Conservation (phyloP, 2,888 invertebrate genomes). For the Crocallis elinguaria region DNA sequence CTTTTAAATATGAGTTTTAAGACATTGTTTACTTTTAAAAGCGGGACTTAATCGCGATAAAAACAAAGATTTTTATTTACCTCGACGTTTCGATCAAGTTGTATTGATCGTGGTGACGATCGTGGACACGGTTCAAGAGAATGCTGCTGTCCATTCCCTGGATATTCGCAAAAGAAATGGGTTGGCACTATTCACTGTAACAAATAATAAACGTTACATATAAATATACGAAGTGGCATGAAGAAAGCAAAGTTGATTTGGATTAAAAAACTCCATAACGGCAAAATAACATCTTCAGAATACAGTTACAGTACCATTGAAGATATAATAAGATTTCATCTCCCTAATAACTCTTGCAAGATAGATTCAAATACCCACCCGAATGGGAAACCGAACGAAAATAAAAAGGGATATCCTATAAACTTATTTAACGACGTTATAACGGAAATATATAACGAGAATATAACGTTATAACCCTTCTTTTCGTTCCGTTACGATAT, state of each 20-base stretch:
- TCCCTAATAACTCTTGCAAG: conserved; percentile 16
- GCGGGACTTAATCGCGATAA: no score
- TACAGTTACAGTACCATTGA: background rate
- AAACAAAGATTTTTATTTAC: no score
- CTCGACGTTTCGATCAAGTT: no score
- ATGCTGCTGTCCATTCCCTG: no score
- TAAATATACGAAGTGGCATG: background rate
- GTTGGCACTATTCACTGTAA: background rate
- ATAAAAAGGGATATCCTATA: conserved; percentile 33
- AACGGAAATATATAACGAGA: conserved; percentile 34
- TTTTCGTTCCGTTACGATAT: conserved; percentile 26
- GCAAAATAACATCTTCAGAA: background rate
- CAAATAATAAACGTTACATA: background rate
- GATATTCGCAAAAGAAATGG: no score
- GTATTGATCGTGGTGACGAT: no score
- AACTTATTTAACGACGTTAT: conserved; percentile 36
- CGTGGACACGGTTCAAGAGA: no score
- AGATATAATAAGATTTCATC: conserved; percentile 19
- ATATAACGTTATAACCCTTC: conserved; percentile 28
- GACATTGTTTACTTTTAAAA: no score
- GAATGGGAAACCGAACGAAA: conserved; percentile 23
- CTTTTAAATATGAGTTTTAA: no score
- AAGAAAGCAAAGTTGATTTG: background rate
- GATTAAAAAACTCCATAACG: conserved; percentile 7
- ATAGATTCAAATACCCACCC: conserved; percentile 22